Base-by-base conservation (phyloP, 2,888 invertebrate species). In the Entomobrya multifasciata region DNA sequence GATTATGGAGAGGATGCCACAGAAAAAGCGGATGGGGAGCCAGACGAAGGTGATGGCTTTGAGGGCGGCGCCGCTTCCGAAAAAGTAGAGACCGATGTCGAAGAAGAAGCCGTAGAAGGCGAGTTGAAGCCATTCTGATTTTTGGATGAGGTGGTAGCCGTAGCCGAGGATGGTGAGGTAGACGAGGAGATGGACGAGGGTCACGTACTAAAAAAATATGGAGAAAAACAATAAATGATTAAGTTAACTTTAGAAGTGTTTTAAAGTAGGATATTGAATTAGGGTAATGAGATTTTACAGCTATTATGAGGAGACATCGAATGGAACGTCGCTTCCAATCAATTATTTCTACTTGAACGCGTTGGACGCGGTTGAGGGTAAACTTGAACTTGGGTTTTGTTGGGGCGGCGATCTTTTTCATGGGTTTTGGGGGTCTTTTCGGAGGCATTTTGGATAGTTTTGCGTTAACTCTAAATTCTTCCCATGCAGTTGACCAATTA, bases 321-420 rank as follows among this genome's bases (percentile, higher is more conserved):
- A 81, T 47, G 5, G 72, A 47, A 17, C 41, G 25, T 57, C 81
- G 55, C 44, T 81, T 81, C 72, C 72, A 70, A 22, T 81, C 72
- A 44, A 81, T 81, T 5, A 81, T 57, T 57, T 70, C 17, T 0
- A 70, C 25, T 25, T 81, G 65, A 0, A 81, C 17, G n/a, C 52
- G 20, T 15, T 81, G 67, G 0, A 22, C 17, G 0, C 27, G n/a
- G 17, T 44, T 67, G n/a, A 80, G n/a, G 5, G 41, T 47, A 27
- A 44, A 62, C 25, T 65, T 78, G 36, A 41, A 5, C 11, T 60
- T 60, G 5, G 60, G 25, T 27, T 60, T 60, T 1, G 25, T 22
- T 27, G 25, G 8, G 22, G 60, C 25, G 11, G 60, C 49, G 4
- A 36, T 8, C 5, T 8, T 4, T 8, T 36, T 36, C 5, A 36